These are phyloP conservation scores for Sycophila texana DNA, from an alignment of 2,888 invertebrate genomes.

Conservation along the genomic window DNA sequence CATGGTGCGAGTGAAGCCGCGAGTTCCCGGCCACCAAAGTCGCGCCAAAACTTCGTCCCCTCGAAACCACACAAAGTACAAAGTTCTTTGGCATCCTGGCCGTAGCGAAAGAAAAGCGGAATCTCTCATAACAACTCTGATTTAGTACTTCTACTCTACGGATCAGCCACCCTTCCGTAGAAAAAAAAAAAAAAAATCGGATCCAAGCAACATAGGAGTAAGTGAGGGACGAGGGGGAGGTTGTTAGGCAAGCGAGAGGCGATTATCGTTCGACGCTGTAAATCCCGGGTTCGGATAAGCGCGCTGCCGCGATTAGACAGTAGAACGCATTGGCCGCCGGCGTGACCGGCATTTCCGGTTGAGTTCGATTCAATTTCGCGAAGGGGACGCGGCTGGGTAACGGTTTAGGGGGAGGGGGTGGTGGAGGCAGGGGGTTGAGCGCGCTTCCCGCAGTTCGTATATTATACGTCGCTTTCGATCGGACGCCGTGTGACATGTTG, in stretches of 20 bases:
- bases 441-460: background rate
- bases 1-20: background rate
- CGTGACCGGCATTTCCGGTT: constrained; percentile 63
- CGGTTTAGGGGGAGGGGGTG: background rate
- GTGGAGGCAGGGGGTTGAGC: background rate
- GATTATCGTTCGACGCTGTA: constrained; percentile 34
- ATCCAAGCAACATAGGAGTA: background rate
- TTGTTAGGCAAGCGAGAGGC: constrained; percentile 15
- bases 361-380: constrained; percentile 68
- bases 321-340: constrained; percentile 62
- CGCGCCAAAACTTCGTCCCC: background rate
- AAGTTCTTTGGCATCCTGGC: background rate
- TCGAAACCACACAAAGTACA: background rate
- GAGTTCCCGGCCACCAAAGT: constrained; percentile 3
- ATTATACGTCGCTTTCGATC: background rate
- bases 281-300: constrained; percentile 55
- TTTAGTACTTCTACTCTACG: no score
- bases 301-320: constrained; percentile 64
- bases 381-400: no score
- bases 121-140: no score
- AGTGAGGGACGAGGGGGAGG: background rate
- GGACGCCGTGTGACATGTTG: no score
- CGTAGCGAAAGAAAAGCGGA: background rate
- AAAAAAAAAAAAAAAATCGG: background rate
- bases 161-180: background rate